Conservation (phyloP, 2,888 invertebrate genomes). For the Polymixis lichenea region DNA sequence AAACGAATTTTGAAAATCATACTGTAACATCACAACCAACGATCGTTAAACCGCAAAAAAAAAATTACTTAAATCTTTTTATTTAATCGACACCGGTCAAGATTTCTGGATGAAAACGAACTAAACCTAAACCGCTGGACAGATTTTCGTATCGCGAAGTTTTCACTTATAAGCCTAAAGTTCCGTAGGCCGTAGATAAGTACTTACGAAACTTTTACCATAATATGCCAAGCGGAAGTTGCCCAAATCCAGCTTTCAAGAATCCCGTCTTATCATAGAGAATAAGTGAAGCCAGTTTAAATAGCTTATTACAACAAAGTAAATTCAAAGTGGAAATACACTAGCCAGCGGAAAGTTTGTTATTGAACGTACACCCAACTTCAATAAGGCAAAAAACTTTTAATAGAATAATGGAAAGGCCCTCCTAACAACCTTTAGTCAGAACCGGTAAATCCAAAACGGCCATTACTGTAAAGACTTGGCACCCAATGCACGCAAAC, state of each 20-base stretch:
- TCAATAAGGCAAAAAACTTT: background rate
- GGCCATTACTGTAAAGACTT: background rate
- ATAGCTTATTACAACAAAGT: background rate
- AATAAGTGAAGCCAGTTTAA: background rate
- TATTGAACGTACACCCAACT: background rate
- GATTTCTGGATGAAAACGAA: too few species aligned
- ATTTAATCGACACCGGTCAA: too few species aligned
- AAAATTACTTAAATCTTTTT: too few species aligned
- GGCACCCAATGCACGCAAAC: constrained; percentile 38
- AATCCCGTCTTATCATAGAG: too few species aligned
- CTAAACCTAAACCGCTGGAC: too few species aligned
- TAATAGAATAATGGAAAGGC: background rate
- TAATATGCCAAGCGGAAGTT: background rate
- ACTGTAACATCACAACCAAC: too few species aligned
- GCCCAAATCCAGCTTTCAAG: background rate
- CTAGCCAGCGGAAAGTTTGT: background rate
- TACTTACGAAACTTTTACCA: background rate
- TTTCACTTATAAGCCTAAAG: too few species aligned
- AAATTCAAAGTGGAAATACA: background rate
- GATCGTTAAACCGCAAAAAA: too few species aligned
- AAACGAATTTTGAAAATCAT: too few species aligned
- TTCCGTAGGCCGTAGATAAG: too few species aligned
- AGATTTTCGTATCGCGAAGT: too few species aligned
- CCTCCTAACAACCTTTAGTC: background rate
- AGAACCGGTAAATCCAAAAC: constrained; percentile 23